Evolutionary conservation across 2,797 vertebrate species (phyloP).

Genomic region (Phataginus tricuspis): DNA sequence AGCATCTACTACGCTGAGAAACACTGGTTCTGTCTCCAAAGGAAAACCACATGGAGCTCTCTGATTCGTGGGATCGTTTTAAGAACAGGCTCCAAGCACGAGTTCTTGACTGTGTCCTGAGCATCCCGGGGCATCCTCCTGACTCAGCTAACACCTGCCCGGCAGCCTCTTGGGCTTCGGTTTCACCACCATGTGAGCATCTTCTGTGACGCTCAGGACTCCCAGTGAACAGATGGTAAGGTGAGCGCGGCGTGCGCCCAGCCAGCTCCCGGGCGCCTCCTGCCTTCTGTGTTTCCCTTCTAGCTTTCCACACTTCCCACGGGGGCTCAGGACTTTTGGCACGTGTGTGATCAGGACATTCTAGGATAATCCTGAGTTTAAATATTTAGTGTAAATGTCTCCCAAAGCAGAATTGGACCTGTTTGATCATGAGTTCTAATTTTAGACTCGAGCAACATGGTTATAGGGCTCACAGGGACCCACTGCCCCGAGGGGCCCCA

Average conservation of each 20-base stretch:
- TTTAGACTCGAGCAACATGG: neutral
- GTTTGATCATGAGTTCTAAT: neutral
- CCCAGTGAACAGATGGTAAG: accelerated
- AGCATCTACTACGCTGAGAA: neutral
- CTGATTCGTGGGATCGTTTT: neutral
- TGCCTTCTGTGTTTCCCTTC: neutral
- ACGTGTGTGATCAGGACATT: neutral
- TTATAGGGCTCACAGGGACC: neutral
- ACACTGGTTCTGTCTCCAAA: neutral
- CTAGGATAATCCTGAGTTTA: neutral
- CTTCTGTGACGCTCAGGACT: neutral
- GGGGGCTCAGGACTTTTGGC: neutral
- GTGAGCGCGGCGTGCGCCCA: accelerated
- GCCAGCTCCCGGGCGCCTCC: neutral
- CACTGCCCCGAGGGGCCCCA: neutral
- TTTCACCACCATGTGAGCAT: neutral
- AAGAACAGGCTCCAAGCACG: neutral
- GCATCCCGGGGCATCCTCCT: neutral
- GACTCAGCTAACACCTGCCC: neutral
- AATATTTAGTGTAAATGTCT: neutral
- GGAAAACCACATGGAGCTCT: neutral
- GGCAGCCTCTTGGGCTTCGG: neutral
- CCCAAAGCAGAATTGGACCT: neutral
- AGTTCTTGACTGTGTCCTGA: neutral
- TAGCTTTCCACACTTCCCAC: neutral